phyloP scores from a whole-genome alignment of 2,888 invertebrate genomes.

The Chironomus riparius region DNA sequence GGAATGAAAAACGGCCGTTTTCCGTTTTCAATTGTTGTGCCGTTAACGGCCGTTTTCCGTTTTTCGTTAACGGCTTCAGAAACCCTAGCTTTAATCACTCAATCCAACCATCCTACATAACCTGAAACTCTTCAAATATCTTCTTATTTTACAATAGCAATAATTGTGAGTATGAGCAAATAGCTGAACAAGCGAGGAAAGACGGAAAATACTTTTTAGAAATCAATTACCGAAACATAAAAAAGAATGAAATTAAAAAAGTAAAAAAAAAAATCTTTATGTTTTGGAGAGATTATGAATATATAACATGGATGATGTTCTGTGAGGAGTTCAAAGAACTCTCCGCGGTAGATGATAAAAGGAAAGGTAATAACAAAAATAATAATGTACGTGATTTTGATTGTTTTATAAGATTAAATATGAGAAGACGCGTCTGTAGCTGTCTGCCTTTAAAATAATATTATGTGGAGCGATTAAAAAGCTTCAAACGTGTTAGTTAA shows the following conservation, averaged over 20 bases:
- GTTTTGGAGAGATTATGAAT: too few species aligned
- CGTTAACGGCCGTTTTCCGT: too few species aligned
- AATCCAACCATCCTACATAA: too few species aligned
- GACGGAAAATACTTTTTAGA: too few species aligned
- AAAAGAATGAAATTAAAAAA: background rate
- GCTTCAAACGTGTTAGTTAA: background rate
- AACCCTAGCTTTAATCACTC: too few species aligned
- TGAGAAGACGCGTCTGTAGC: background rate
- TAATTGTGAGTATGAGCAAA: too few species aligned
- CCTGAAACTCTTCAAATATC: too few species aligned
- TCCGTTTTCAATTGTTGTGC: too few species aligned
- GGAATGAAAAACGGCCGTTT: too few species aligned
- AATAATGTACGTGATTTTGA: background rate
- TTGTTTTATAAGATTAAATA: background rate
- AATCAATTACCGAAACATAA: background rate
- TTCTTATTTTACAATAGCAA: too few species aligned
- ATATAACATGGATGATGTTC: background rate
- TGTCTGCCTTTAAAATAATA: background rate
- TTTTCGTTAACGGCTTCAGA: too few species aligned
- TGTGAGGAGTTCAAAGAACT: background rate
- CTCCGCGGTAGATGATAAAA: background rate
- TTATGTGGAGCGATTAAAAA: background rate
- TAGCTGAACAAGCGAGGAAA: too few species aligned
- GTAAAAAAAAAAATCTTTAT: background rate
- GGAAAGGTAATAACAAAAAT: background rate